Conservation (phyloP, 2,888 invertebrate genomes). For the Acanthacorydalis orientalis region DNA sequence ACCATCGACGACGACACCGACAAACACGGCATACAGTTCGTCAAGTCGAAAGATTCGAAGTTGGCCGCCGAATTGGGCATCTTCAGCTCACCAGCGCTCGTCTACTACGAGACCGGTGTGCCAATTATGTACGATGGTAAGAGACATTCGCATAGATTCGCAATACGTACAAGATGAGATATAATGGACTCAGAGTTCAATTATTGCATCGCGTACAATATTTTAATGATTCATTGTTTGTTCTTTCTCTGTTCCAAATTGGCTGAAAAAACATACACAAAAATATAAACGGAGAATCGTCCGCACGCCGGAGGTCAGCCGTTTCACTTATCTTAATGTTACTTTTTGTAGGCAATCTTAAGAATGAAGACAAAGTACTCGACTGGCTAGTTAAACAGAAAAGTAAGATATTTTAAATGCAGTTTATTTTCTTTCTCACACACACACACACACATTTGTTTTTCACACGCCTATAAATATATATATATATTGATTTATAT, state of each 20-base stretch:
- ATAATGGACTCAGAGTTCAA: too few species aligned
- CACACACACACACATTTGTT: too few species aligned
- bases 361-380: conserved; percentile 86
- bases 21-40: conserved; percentile 83
- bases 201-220: too few species aligned
- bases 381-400: conserved; percentile 91
- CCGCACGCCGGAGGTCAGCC: too few species aligned
- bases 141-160: conserved; percentile 16
- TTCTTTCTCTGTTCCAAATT: too few species aligned
- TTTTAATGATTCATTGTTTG: too few species aligned
- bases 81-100: conserved; percentile 79
- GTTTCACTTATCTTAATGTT: neutral
- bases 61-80: conserved; percentile 82
- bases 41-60: conserved; percentile 80
- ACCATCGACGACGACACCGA: conserved; percentile 87
- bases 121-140: conserved; percentile 92
- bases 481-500: too few species aligned
- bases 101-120: conserved; percentile 85
- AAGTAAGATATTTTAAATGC: conserved; percentile 66
- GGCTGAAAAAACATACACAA: too few species aligned
- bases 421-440: too few species aligned
- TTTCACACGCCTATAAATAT: too few species aligned
- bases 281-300: too few species aligned
- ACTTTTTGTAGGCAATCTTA: conserved; percentile 73
- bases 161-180: too few species aligned